Percentiles rank a stretch among this genome's conserved stretches.
These are phyloP conservation scores for Neolamprologus modestus DNA, from an alignment of 2,113 vertebrate genomes.

Conservation along the genomic window DNA sequence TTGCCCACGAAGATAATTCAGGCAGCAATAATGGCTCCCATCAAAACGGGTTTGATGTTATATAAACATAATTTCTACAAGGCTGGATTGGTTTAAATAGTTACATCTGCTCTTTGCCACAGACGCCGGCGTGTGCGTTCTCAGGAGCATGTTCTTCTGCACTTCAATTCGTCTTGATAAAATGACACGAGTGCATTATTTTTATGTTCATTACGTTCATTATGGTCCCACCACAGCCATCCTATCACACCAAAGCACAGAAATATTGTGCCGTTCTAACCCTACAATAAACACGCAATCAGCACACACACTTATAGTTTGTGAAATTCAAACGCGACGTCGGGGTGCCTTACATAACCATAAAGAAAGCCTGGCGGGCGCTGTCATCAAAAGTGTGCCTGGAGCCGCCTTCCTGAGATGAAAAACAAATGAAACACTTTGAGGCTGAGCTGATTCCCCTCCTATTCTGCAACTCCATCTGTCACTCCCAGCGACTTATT, in stretches of 20 bases:
- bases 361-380: conserved; percentile 7
- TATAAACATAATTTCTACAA: neutral
- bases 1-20: neutral
- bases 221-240: neutral
- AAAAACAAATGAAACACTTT: conserved; percentile 64
- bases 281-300: neutral
- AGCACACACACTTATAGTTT: neutral
- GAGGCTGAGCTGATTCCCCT: conserved; percentile 46
- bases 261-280: neutral
- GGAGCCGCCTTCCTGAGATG: conserved; percentile 39
- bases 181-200: neutral
- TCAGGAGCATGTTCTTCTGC: neutral
- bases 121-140: neutral
- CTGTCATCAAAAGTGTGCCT: conserved; percentile 37
- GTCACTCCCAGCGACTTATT: conserved; percentile 58
- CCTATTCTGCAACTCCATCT: conserved; percentile 52
- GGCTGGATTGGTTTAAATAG: neutral
- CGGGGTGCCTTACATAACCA: conserved; percentile 38
- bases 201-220: neutral
- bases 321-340: conserved; percentile 5
- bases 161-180: neutral
- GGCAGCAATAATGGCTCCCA: neutral
- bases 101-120: neutral
- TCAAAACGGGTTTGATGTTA: neutral
- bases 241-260: neutral